Percentiles rank a stretch among this genome's conserved stretches.
These are phyloP conservation scores for Bathynomus jamesi DNA, from an alignment of 1,140 invertebrate genomes.

Conservation along the genomic window DNA sequence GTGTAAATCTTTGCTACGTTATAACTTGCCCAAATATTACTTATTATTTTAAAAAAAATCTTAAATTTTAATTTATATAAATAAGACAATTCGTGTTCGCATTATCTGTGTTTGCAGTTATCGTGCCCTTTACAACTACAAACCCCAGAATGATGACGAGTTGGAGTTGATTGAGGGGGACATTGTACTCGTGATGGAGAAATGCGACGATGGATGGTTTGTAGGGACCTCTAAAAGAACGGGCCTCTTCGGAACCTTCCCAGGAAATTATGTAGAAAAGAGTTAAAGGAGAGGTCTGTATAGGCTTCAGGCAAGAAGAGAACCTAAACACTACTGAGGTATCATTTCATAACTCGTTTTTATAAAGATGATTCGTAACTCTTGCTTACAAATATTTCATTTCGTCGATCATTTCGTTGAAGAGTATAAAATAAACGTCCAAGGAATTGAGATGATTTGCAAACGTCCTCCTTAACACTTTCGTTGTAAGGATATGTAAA, in stretches of 20 bases:
- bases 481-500: too few species aligned
- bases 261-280: slow-evolving; percentile 90
- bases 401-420: neutral
- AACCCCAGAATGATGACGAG: slow-evolving; percentile 93
- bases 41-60: too few species aligned
- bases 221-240: slow-evolving; percentile 89
- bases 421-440: too few species aligned
- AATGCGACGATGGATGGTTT: slow-evolving; percentile 98
- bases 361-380: too few species aligned
- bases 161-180: slow-evolving; percentile 87
- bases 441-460: too few species aligned
- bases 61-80: too few species aligned
- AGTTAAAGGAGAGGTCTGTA: slow-evolving; percentile 44
- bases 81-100: too few species aligned
- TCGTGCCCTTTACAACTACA: slow-evolving; percentile 89
- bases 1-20: too few species aligned
- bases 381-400: too few species aligned
- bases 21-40: too few species aligned
- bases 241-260: slow-evolving; percentile 94
- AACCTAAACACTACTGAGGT: neutral
- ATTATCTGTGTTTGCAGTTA: too few species aligned
- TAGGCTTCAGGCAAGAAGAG: neutral
- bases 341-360: neutral
- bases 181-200: slow-evolving; percentile 91
- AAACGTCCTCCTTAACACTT: too few species aligned